Base-by-base conservation (phyloP, 2,888 invertebrate species). In the Aphrophora alni region DNA sequence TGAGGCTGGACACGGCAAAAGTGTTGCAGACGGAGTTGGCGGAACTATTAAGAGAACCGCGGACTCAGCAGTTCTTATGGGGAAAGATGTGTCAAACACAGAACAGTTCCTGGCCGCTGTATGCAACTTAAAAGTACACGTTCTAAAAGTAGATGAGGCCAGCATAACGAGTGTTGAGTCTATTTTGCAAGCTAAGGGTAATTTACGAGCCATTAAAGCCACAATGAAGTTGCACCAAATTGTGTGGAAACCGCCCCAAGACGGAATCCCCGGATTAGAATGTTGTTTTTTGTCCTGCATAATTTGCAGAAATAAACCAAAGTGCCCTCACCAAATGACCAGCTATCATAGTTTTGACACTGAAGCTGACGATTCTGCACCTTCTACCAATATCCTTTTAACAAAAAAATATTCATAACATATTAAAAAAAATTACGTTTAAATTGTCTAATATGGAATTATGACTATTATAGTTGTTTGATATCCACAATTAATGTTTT, bases 11-110 rank as follows among this genome's bases (percentile, higher is more conserved):
- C 76, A 76, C 27, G 76, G 76, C 4, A 76, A 76, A 69, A 76
- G 76, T 68, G 69, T 76, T 68, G 76, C 76, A 17, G 76, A 76
- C 24, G 76, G 76, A 7, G 76, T 76, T 38, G 78, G 72, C n/a
- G 76, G 69, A 28, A 28, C 33, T 21, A 21, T 76, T 17, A 76
- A 76, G 24, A 76, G 76, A 69, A 76, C 76, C 10, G 76, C 76
- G 14, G 69, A 76, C 69, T 17, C 44, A 17, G 69, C 76, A 33
- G 76, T 76, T 28, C n/a, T 26, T 12, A 4, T 5, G 28, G 76
- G 76, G 59, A 76, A 76, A 27, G 76, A 76, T 69, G 69, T 76
- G 3, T 26, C 76, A 76, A 69, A 68, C n/a, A 17, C 59, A 17
- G 76, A 76, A 17, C n/a, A 76, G 68, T 76, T 76, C 69, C 0